Conservation (phyloP, 2,888 invertebrate species). For the Camponotus fellah region DNA sequence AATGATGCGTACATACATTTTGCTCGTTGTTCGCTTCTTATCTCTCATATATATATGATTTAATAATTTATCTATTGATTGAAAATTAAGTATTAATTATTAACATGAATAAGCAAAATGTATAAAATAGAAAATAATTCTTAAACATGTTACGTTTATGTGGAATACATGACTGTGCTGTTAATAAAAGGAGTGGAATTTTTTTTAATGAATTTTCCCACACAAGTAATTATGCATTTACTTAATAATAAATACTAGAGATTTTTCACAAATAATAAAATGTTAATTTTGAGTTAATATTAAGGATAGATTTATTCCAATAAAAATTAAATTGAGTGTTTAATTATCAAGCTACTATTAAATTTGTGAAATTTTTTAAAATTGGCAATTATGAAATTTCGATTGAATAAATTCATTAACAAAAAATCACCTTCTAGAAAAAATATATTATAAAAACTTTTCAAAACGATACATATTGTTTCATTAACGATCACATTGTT, state of each 20-base stretch:
- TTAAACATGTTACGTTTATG: background rate
- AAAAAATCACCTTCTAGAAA: background rate
- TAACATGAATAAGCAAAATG: background rate
- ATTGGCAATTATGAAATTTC: background rate
- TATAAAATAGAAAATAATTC: background rate
- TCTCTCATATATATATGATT: background rate
- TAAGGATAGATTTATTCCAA: background rate
- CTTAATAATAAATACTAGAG: background rate
- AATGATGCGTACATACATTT: slow-evolving; percentile 12
- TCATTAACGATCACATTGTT: background rate
- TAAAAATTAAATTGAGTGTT: background rate
- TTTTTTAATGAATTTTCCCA: background rate
- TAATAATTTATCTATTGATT: slow-evolving; percentile 23
- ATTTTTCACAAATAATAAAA: background rate
- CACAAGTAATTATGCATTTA: background rate
- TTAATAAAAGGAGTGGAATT: background rate
- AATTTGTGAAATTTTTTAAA: background rate
- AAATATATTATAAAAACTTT: background rate
- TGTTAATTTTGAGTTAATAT: background rate
- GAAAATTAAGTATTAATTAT: background rate
- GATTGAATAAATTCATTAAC: background rate
- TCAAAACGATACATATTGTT: slow-evolving; percentile 10
- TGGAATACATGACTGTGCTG: background rate
- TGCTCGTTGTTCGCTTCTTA: background rate
- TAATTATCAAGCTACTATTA: background rate